phyloP scores from a whole-genome alignment of 2,888 invertebrate genomes.

The Antheraea yamamai region DNA sequence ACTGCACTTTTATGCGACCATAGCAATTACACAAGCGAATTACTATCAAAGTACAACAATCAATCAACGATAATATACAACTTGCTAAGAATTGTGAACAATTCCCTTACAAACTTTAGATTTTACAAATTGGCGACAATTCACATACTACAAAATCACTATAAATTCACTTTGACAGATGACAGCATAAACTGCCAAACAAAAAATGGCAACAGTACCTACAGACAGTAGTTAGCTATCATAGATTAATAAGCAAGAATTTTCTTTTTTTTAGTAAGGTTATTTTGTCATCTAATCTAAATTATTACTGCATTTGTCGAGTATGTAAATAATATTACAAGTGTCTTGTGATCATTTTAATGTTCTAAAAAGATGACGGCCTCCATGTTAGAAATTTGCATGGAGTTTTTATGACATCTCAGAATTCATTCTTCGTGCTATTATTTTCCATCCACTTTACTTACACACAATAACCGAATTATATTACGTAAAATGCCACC shows the following conservation, averaged over 20 bases:
- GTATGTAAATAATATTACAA: too few relatives aligned
- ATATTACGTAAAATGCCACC: too few relatives aligned
- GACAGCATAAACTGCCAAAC: not conserved
- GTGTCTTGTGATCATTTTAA: too few relatives aligned
- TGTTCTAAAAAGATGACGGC: too few relatives aligned
- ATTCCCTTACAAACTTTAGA: not conserved
- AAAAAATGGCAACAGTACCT: not conserved
- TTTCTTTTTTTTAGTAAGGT: too few relatives aligned
- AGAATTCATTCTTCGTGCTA: too few relatives aligned
- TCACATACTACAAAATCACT: conserved; percentile 10
- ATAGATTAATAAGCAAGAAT: not conserved
- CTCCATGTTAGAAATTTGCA: too few relatives aligned
- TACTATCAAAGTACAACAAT: conserved; percentile 12
- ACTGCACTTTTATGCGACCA: conserved; percentile 47
- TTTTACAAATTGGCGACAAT: conserved; percentile 10
- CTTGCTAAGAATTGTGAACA: conserved; percentile 4
- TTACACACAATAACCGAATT: too few relatives aligned
- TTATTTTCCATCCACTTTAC: too few relatives aligned
- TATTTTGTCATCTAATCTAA: too few relatives aligned
- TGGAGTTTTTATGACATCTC: too few relatives aligned
- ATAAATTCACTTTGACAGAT: conserved; percentile 20
- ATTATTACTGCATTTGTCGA: too few relatives aligned
- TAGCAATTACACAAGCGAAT: conserved; percentile 15
- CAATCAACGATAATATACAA: not conserved
- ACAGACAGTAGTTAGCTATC: not conserved